Base-by-base conservation (phyloP, 2,888 invertebrate species). In the Drosophila meridiana region DNA sequence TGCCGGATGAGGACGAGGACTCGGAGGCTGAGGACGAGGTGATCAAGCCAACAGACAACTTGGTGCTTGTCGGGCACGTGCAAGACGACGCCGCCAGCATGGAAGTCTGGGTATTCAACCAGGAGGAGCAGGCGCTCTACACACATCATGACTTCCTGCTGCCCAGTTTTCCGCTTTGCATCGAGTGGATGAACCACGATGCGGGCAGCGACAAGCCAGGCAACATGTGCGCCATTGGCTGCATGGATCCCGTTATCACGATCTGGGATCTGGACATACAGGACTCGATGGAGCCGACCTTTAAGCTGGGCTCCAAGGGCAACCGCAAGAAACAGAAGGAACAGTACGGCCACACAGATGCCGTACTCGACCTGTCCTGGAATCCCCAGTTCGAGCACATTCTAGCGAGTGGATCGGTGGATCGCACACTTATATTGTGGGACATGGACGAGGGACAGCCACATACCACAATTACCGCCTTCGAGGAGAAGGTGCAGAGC, bases 251-350 rank as follows among this genome's bases (percentile, higher is more conserved):
- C 0, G 95, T 97, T 48, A 98, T 99, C 66, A 97, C 98, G 85
- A 95, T 99, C n/a, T 99, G 99, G 99, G 99, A 99, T 93, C 93
- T 99, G 50, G 99, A 99, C 93, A 95, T 99, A 69, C 96, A 99
- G 78, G 98, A 99, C 91, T 96, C 96, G 68, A 94, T 99, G 47
- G 98, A 98, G 90, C 98, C 99, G 0, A 96, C 96, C 0, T 97
- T 96, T 91, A 96, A 95, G 82, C 94, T 99, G 34, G 97, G 97
- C 7, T 94, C 94, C 74, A 96, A 96, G 83, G 95, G 95, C 3
- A 96, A 94, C 90, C 96, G 96, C 88, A 97, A 96, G 92, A 96
- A 95, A 84, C 95, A 96, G 78, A 95, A 95, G 42, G 95, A 95
- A 85, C 93, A 94, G 26, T 92, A 94, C 45, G 98, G 98, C 0